phyloP scores from a whole-genome alignment of 2,113 vertebrate genomes.

The Perognathus longimembris region DNA sequence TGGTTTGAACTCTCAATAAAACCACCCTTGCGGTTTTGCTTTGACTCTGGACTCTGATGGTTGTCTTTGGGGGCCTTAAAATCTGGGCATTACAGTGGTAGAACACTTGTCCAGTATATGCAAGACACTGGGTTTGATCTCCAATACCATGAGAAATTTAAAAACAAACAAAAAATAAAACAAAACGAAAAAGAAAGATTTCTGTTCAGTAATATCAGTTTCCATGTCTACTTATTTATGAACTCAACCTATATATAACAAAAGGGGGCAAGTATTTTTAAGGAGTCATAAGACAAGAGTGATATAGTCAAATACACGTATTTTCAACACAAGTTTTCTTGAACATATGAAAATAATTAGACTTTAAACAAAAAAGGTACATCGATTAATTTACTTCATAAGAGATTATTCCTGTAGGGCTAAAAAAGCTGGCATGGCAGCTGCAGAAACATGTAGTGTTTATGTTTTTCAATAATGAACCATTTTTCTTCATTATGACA shows the following conservation, averaged over 20 bases:
- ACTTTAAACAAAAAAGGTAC: conserved; percentile 55
- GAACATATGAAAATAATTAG: conserved; percentile 56
- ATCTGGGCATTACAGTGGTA: no score
- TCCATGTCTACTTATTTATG: background rate
- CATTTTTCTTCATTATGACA: conserved; percentile 74
- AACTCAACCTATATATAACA: background rate
- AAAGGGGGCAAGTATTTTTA: background rate
- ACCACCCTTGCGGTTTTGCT: no score
- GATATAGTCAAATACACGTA: conserved; percentile 16
- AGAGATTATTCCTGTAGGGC: conserved; percentile 51
- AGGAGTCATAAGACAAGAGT: background rate
- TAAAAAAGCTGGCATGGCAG: conserved; percentile 50
- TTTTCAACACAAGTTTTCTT: conserved; percentile 38
- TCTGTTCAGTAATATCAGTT: background rate
- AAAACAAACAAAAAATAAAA: no score
- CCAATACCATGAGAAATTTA: no score
- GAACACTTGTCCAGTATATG: no score
- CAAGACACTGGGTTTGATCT: no score
- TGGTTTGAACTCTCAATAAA: no score
- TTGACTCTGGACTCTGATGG: no score
- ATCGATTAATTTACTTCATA: conserved; percentile 68
- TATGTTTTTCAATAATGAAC: conserved; percentile 52
- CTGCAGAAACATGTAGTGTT: conserved; percentile 54
- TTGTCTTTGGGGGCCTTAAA: no score
- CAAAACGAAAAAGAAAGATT: background rate